These are phyloP conservation scores for Alectoris magna DNA, from an alignment of 2,797 vertebrate genomes.

Conservation along the genomic window DNA sequence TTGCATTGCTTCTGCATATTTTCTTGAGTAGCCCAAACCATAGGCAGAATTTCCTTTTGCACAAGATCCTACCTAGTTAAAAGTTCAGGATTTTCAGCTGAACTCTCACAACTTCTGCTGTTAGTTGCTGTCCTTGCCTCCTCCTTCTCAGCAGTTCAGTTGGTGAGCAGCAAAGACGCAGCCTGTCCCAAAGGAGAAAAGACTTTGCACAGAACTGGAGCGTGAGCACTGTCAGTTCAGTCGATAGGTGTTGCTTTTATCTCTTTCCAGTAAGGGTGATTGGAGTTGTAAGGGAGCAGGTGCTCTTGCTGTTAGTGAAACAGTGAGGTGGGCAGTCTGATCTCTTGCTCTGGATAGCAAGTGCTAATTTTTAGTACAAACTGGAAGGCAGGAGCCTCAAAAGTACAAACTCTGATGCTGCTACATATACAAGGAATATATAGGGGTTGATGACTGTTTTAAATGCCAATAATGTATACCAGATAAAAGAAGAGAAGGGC, in stretches of 20 bases:
- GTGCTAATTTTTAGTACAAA: neutral
- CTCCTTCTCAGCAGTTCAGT: neutral
- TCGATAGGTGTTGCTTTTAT: rapidly evolving
- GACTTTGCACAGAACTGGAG: neutral
- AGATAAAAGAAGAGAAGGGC: neutral
- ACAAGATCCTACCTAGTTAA: neutral
- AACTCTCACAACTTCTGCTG: neutral
- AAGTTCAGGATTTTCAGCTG: neutral
- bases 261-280: rapidly evolving
- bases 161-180: neutral
- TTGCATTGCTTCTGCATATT: neutral
- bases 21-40: neutral
- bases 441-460: neutral
- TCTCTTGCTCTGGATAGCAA: neutral
- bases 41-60: neutral
- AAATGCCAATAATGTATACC: neutral
- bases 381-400: neutral
- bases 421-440: neutral
- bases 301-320: neutral
- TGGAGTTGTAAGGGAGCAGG: neutral
- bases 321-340: neutral
- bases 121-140: neutral
- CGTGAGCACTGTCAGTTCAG: rapidly evolving
- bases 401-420: neutral
- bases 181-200: neutral